Evolutionary conservation across 1,140 invertebrate species (phyloP).

Genomic region (Marisa cornuarietis): DNA sequence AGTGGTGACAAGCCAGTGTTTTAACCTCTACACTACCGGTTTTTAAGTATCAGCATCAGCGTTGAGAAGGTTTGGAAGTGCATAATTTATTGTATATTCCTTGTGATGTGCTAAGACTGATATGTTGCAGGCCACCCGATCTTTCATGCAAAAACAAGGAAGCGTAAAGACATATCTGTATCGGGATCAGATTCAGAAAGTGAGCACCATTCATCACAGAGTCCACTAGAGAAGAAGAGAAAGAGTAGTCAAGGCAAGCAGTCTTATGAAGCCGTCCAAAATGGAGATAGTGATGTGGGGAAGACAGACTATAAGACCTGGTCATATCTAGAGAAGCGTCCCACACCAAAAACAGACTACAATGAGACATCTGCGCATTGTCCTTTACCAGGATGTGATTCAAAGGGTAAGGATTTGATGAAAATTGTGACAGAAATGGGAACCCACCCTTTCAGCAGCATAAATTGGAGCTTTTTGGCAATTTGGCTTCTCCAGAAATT

Average conservation of each 20-base stretch:
- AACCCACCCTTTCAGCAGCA: too few relatives aligned
- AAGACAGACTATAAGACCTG: constrained; percentile 31
- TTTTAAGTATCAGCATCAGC: too few relatives aligned
- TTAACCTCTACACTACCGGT: too few relatives aligned
- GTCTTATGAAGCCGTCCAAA: neutral
- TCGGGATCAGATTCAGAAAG: constrained; percentile 34
- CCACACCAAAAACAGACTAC: constrained; percentile 57
- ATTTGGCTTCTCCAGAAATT: too few relatives aligned
- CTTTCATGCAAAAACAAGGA: neutral
- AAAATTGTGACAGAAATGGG: too few relatives aligned
- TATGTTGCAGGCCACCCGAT: too few relatives aligned
- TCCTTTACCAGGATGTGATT: constrained; percentile 88
- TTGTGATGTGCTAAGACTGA: too few relatives aligned
- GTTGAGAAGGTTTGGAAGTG: too few relatives aligned
- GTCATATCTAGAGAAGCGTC: constrained; percentile 52
- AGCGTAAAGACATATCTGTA: constrained; percentile 11
- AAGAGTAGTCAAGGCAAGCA: constrained; percentile 10
- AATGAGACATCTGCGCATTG: constrained; percentile 71
- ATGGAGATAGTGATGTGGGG: constrained; percentile 27
- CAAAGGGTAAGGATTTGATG: constrained; percentile 64
- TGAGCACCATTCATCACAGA: constrained; percentile 22
- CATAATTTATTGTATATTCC: too few relatives aligned
- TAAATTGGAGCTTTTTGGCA: too few relatives aligned
- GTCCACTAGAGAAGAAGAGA: constrained; percentile 21
- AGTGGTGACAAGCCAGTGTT: too few relatives aligned